A percentile compares a stretch with the other conserved stretches of the same genome.
phyloP scores from a whole-genome alignment of 2,797 vertebrate species.

The Xerus rutilus region DNA sequence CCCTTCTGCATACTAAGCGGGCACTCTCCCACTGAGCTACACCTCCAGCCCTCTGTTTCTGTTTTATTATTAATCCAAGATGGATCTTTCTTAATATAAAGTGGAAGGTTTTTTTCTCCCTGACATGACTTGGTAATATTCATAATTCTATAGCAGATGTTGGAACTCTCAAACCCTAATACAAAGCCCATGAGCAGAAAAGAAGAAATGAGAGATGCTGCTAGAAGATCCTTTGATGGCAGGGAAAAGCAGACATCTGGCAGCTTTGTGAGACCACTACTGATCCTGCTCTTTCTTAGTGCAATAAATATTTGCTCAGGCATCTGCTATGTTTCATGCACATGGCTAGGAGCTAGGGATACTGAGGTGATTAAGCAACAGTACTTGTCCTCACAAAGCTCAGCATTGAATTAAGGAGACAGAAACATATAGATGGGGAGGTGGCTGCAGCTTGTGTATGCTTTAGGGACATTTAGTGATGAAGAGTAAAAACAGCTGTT shows the following conservation, averaged over 20 bases:
- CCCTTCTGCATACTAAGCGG: background rate
- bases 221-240: slow-evolving; percentile 5
- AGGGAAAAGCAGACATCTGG: background rate
- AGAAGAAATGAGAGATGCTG: background rate
- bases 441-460: background rate
- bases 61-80: slow-evolving; percentile 27
- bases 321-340: background rate
- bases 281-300: background rate
- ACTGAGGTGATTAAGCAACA: background rate
- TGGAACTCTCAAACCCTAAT: background rate
- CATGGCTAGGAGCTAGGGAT: background rate
- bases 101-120: too few relatives aligned
- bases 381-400: background rate
- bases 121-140: background rate
- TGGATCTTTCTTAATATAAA: background rate
- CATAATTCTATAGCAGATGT: background rate
- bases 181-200: background rate
- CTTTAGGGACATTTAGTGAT: background rate
- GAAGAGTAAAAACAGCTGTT: slow-evolving; percentile 46
- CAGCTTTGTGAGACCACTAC: slow-evolving; percentile 7
- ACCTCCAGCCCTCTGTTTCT: background rate
- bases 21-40: background rate
- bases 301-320: background rate
- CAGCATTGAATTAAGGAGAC: background rate
- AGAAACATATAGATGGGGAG: background rate